Conservation (phyloP, 2,888 invertebrate genomes). For the Nomada hirtipes region DNA sequence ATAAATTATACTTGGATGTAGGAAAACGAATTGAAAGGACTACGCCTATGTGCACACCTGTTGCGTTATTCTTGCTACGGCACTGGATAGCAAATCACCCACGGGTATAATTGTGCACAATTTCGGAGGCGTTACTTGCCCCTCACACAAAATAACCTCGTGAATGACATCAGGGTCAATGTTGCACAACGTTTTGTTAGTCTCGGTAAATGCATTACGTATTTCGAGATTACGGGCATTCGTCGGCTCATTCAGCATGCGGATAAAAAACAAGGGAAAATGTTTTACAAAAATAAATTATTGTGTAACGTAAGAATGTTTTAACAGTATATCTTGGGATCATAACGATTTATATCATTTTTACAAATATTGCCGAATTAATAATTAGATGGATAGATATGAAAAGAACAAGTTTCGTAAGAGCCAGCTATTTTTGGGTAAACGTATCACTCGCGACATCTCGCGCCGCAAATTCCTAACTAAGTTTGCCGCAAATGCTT, state of each 20-base stretch:
- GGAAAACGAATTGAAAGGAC: not conserved
- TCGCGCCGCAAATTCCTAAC: not conserved
- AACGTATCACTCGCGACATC: slow-evolving; percentile 16
- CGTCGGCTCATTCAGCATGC: not conserved
- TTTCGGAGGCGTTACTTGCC: slow-evolving; percentile 3
- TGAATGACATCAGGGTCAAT: not conserved
- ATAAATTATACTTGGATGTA: slow-evolving; percentile 7
- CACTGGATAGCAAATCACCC: slow-evolving; percentile 31
- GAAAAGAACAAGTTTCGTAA: not conserved
- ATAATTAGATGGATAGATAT: not conserved
- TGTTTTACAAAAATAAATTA: not conserved
- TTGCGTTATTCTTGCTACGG: slow-evolving; percentile 42
- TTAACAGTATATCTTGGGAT: no score
- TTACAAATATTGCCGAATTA: not conserved
- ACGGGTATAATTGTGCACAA: slow-evolving; percentile 25
- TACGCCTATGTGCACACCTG: slow-evolving; percentile 38
- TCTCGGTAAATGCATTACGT: not conserved
- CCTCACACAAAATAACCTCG: not conserved
- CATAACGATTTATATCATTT: not conserved
- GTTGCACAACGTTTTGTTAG: slow-evolving; percentile 20
- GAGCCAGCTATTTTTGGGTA: not conserved
- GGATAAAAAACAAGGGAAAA: not conserved
- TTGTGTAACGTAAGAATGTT: not conserved
- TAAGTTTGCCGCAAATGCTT: not conserved
- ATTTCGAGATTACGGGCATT: not conserved